Evolutionary conservation across 2,113 vertebrate genomes (phyloP), one percentile per base, ranked within the genome.

Genomic region (Porphyrio hochstetteri): DNA sequence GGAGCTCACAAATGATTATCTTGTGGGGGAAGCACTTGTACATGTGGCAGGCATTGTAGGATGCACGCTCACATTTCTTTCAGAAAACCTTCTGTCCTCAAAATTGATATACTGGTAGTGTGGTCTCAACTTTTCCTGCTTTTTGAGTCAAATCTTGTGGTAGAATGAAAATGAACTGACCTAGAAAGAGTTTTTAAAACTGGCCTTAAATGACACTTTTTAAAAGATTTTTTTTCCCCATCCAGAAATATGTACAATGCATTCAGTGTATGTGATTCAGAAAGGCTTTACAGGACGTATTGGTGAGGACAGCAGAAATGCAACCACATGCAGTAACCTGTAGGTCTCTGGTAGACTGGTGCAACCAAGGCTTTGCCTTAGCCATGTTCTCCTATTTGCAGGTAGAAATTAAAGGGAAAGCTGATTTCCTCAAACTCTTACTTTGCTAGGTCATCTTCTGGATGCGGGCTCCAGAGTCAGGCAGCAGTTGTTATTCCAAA

Each of bases 251-350:
- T 20, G 5, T 20, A 12, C 33, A 79, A 46, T 10, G 17, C 3
- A 2, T 33, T 70, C 10, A 11, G 76, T 69, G 40, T 27, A 59
- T 48, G n/a, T 46, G 18, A 64, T 16, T 11, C 18, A 31, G 42
- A 60, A 61, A 53, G n/a, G 15, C 38, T 82, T 76, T 50, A 36
- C 4, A 53, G 36, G n/a, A 48, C n/a, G 67, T 48, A 38, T 4
- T 57, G 56, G 21, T 67, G 21, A 46, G 33, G 24, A 25, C 4
- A 48, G 17, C 38, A 50, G 44, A 31, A 55, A n/a, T 35, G 8
- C 1, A 36, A 24, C 42, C 38, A 76, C 19, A 2, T 72, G 27
- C 6, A 1, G 6, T 64, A 52, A 68, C 21, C 21, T 0, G 0
- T 4, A 15, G 31, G 27, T 52, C 19, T 53, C 21, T 65, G 13